Evolutionary conservation across 2,113 vertebrate genomes (phyloP).

Genomic region (Procavia capensis): DNA sequence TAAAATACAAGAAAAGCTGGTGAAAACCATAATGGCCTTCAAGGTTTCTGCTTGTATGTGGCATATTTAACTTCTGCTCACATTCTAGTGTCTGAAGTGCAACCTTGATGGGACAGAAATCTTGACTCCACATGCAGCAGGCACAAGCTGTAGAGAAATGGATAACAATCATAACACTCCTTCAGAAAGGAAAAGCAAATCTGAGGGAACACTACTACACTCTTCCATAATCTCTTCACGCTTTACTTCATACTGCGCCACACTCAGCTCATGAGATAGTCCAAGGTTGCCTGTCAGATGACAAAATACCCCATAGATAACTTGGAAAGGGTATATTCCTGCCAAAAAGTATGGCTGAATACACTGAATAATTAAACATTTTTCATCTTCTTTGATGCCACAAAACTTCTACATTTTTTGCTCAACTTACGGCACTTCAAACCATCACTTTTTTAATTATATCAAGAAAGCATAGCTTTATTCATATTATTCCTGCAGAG

Average conservation of each 20-base stretch:
- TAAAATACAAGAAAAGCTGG: background rate
- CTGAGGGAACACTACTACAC: background rate
- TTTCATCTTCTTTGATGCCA: background rate
- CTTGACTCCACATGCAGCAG: background rate
- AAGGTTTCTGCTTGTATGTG: background rate
- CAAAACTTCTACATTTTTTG: conserved; percentile 33
- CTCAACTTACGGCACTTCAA: conserved; percentile 14
- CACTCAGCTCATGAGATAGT: background rate
- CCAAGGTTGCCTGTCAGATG: background rate
- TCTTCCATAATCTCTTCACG: background rate
- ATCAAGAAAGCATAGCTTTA: background rate
- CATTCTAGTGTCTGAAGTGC: background rate
- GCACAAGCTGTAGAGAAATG: background rate
- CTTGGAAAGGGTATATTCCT: background rate
- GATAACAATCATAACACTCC: background rate
- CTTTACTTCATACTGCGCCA: background rate
- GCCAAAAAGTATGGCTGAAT: background rate
- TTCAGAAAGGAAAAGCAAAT: background rate
- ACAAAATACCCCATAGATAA: conserved; percentile 26
- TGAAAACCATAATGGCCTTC: background rate
- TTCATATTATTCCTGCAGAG: background rate
- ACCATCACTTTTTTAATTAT: conserved; percentile 28
- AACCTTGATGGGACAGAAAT: background rate
- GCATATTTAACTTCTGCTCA: background rate
- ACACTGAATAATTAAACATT: background rate